Evolutionary conservation across 1,140 invertebrate species (phyloP).

Genomic region (Thaumatotibia leucotreta): DNA sequence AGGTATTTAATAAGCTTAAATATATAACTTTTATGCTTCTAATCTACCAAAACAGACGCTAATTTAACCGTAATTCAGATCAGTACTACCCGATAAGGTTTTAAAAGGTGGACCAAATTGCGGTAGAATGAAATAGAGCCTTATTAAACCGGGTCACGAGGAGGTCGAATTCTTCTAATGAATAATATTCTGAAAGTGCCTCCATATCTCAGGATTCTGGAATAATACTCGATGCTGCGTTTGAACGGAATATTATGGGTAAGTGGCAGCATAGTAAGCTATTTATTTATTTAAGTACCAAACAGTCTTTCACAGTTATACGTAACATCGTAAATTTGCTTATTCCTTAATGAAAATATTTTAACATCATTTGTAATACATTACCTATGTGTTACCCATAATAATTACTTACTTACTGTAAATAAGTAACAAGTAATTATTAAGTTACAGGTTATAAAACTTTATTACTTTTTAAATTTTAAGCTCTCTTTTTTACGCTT

Average conservation of each 20-base stretch:
- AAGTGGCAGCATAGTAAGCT: too few relatives aligned
- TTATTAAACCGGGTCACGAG: background rate
- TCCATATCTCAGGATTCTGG: slow-evolving; percentile 48
- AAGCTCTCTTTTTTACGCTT: too few relatives aligned
- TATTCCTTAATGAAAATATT: too few relatives aligned
- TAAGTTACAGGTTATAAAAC: too few relatives aligned
- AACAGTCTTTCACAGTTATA: background rate
- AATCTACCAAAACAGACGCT: background rate
- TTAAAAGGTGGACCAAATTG: slow-evolving; percentile 6
- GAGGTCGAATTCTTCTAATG: slow-evolving; percentile 59
- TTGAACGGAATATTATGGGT: slow-evolving; percentile 27
- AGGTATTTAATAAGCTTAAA: too few relatives aligned
- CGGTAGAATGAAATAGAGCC: background rate
- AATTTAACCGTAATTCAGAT: background rate
- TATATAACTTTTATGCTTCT: background rate
- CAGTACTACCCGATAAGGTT: background rate
- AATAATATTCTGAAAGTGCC: slow-evolving; percentile 54
- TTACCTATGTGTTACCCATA: too few relatives aligned
- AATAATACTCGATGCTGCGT: slow-evolving; percentile 43
- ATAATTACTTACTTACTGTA: too few relatives aligned
- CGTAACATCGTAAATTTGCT: too few relatives aligned
- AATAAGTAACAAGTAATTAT: too few relatives aligned
- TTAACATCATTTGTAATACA: too few relatives aligned
- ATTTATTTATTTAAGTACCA: too few relatives aligned
- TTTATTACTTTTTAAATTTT: too few relatives aligned